Percentiles rank a stretch among this genome's conserved stretches.
Evolutionary conservation across 2,888 invertebrate species (phyloP).

Genomic region (Lottia gigantea): DNA sequence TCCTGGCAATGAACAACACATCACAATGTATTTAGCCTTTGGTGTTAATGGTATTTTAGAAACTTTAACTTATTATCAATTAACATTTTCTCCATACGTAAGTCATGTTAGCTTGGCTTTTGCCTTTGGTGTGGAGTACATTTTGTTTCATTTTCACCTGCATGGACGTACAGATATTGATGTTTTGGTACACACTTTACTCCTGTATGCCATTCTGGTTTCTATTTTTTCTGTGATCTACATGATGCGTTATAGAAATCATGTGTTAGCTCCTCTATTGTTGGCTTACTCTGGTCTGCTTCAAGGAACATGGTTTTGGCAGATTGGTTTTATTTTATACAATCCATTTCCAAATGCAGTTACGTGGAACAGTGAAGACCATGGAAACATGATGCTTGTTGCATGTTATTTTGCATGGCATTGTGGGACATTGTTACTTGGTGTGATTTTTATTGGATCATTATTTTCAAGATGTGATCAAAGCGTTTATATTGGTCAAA

Average conservation of each 20-base stretch:
- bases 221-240: conserved; percentile 57
- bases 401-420: conserved; percentile 68
- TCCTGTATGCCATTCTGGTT: conserved; percentile 66
- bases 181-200: conserved; percentile 68
- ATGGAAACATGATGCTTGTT: conserved; percentile 69
- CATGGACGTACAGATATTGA: conserved; percentile 68
- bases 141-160: conserved; percentile 70
- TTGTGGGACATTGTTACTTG: conserved; percentile 47
- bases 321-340: conserved; percentile 71
- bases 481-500: conserved; percentile 30
- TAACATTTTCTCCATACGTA: conserved; percentile 65
- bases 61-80: conserved; percentile 61
- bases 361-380: conserved; percentile 66
- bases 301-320: conserved; percentile 72
- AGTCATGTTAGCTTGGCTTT: conserved; percentile 68
- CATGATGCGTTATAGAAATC: conserved; percentile 66
- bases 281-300: conserved; percentile 68
- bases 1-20: conserved; percentile 70
- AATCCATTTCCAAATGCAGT: conserved; percentile 62
- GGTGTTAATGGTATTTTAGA: conserved; percentile 69
- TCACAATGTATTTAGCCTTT: conserved; percentile 71
- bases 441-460: conserved; percentile 52
- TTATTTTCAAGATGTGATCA: conserved; percentile 46
- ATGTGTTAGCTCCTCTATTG: conserved; percentile 63
- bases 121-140: conserved; percentile 68